These are phyloP conservation scores for Tragelaphus imberbis DNA, from an alignment of 2,113 vertebrate genomes.

Conservation along the genomic window DNA sequence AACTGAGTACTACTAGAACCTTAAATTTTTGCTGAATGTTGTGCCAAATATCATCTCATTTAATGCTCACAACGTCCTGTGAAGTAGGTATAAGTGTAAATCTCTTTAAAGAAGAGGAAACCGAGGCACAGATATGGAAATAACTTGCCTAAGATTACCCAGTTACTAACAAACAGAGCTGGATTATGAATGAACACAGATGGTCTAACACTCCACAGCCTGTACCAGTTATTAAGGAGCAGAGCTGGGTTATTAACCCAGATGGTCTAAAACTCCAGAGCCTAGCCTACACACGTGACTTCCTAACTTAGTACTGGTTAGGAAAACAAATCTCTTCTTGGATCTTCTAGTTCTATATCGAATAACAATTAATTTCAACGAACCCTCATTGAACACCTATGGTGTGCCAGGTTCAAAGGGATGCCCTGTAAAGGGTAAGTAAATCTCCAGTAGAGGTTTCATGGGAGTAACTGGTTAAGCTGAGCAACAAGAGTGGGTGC, in stretches of 20 bases:
- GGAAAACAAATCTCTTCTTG: not conserved
- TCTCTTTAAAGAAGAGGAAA: not conserved
- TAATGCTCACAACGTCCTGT: not conserved
- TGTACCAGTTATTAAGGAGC: not conserved
- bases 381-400: not conserved
- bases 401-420: not conserved
- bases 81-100: not conserved
- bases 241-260: not conserved
- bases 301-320: not conserved
- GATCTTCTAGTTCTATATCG: not conserved
- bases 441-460: not conserved
- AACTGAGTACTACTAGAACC: not conserved
- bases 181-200: not conserved
- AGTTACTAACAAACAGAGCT: not conserved
- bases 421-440: not conserved
- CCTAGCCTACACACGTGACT: not conserved
- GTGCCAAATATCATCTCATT: not conserved
- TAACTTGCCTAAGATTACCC: not conserved
- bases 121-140: not conserved
- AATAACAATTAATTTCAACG: not conserved
- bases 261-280: not conserved
- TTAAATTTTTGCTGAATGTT: not conserved
- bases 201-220: not conserved
- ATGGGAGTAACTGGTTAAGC: not conserved
- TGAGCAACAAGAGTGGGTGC: not conserved